Percentiles rank a stretch among this genome's conserved stretches.
These are phyloP conservation scores for Thaumatotibia leucotreta DNA, from an alignment of 1,140 invertebrate species.

Conservation along the genomic window DNA sequence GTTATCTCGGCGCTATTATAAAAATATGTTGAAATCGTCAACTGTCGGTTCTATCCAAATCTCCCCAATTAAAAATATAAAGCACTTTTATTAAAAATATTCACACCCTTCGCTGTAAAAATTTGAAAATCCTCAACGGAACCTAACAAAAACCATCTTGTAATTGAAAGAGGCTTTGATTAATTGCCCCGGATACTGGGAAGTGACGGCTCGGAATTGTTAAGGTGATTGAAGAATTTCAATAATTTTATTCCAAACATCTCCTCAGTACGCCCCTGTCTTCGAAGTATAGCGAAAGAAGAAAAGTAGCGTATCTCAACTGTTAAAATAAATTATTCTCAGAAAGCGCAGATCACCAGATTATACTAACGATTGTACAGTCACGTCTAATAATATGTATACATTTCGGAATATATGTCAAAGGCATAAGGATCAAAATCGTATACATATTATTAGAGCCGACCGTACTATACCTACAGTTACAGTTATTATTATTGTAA, in stretches of 20 bases:
- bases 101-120: not conserved
- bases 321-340: not conserved
- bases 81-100: not conserved
- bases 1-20: no score
- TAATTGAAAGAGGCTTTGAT: slow-evolving; percentile 7
- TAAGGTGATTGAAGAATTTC: slow-evolving; percentile 9
- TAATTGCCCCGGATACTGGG: not conserved
- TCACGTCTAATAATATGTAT: no score
- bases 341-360: no score
- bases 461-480: no score
- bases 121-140: not conserved
- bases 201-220: slow-evolving; percentile 3
- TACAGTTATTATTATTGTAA: no score
- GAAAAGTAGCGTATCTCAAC: not conserved
- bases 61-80: no score
- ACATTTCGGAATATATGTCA: no score
- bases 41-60: no score
- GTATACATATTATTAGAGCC: no score
- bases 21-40: no score
- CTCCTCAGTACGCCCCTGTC: not conserved
- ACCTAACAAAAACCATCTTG: not conserved
- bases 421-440: no score
- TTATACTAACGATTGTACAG: no score
- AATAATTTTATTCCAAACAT: slow-evolving; percentile 6
- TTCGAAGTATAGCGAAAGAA: not conserved